Evolutionary conservation across 2,113 vertebrate genomes (phyloP), one percentile per base, ranked within the genome.

Genomic region (Chamaea fasciata): DNA sequence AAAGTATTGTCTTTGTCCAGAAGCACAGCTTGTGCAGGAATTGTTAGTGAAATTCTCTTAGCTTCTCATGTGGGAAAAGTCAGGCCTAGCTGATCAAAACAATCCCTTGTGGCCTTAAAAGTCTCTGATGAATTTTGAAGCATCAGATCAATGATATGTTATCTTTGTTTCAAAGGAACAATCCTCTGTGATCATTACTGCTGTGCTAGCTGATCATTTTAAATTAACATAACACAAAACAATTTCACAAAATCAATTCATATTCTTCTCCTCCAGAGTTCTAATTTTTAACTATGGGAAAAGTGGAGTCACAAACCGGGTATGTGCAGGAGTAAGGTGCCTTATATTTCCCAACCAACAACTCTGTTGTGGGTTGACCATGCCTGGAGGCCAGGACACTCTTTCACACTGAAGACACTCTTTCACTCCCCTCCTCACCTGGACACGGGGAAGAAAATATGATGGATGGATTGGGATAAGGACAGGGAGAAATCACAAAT

Each of bases 131-230:
- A 75, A 71, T 92, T 92, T 64, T 81, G 65, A 89, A 93, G 35
- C 64, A 89, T 68, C 79, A 95, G 83, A 90, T 94, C 92, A 96
- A 83, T 94, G 71, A 35, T 73, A 62, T 52, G 71, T 90, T 94
- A 89, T 52, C 73, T 92, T 84, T 79, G 79, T 80, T 96, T 82
- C 88, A 95, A 94, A 97, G 83, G 90, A 90, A 47, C 59, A 86
- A 14, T 89, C 49, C 50, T 76, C 49, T 89, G 50, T 96, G 87
- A 83, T 91, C 86, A 53, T 94, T 94, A 89, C 56, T 92, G 80
- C 85, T 94, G 75, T 3, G 17, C 81, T 94, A 93, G 63, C 79
- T 89, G 92, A 94, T 91, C n/a, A 78, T 85, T 96, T 96, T 90
- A 93, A 49, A 96, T 92, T 90, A 96, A 81, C 89, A 67, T 59